Conservation (phyloP, 2,797 vertebrate genomes). For the Allobates femoralis region DNA sequence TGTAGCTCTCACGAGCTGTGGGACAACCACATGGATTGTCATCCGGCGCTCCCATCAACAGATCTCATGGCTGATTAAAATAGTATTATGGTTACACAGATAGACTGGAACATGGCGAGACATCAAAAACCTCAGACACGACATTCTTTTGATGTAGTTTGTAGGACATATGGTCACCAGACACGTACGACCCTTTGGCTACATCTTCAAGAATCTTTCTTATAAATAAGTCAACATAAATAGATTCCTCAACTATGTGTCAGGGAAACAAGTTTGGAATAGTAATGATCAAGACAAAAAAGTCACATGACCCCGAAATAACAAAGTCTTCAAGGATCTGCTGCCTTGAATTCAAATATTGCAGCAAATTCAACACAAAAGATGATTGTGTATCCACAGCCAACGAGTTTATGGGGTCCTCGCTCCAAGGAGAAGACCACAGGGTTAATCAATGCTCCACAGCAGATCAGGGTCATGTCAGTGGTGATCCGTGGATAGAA, state of each 20-base stretch:
- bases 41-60: neutral
- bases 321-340: neutral
- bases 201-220: slow-evolving; percentile 9
- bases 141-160: neutral
- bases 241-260: slow-evolving; percentile 23
- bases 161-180: slow-evolving; percentile 24
- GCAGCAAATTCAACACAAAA: neutral
- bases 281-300: neutral
- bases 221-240: slow-evolving; percentile 68
- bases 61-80: neutral
- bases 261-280: slow-evolving; percentile 16
- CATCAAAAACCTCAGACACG: neutral
- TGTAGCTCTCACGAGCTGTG: neutral
- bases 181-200: slow-evolving; percentile 15
- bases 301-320: neutral
- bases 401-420: neutral
- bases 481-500: neutral
- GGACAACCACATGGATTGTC: neutral
- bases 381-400: neutral
- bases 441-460: neutral
- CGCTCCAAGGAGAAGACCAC: neutral
- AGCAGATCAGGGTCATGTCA: neutral
- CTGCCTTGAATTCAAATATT: neutral
- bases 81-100: neutral
- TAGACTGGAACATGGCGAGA: neutral